These are phyloP conservation scores for Diorhabda elongata DNA, from an alignment of 1,140 invertebrate genomes.

Conservation along the genomic window DNA sequence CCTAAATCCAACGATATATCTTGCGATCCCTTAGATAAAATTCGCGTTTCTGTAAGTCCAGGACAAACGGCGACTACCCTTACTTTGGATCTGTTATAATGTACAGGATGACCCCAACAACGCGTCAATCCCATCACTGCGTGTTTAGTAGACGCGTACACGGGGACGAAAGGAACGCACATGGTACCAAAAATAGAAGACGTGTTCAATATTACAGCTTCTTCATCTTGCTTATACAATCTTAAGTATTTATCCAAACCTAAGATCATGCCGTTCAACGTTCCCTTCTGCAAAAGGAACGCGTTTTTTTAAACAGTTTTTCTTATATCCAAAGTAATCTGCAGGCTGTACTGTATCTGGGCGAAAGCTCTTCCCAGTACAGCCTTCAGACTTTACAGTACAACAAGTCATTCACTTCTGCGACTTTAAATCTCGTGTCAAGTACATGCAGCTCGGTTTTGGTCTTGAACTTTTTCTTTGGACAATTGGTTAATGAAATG, in stretches of 20 bases:
- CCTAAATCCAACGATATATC: too few species aligned
- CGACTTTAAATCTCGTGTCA: too few species aligned
- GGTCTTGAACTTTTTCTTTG: too few species aligned
- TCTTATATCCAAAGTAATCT: too few species aligned
- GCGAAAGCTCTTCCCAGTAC: too few species aligned
- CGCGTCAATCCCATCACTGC: constrained; percentile 28
- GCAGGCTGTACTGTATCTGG: too few species aligned
- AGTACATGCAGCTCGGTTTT: too few species aligned
- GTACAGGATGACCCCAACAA: constrained; percentile 18
- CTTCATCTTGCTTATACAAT: constrained; percentile 23
- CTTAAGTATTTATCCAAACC: constrained; percentile 30
- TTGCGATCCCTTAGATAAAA: too few species aligned
- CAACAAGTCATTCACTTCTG: too few species aligned
- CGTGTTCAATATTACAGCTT: constrained; percentile 33
- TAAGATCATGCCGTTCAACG: constrained; percentile 26
- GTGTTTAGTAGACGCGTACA: constrained; percentile 32
- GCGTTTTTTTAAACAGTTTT: too few species aligned
- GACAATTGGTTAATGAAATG: too few species aligned
- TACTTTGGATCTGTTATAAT: constrained; percentile 36
- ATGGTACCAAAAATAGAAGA: constrained; percentile 28
- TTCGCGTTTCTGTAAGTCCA: constrained; percentile 28
- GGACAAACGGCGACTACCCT: constrained; percentile 42
- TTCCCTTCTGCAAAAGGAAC: constrained; percentile 25
- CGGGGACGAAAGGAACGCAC: constrained; percentile 20
- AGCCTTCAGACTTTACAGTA: too few species aligned